Conservation (phyloP, 2,888 invertebrate species). For the Coremacera marginata region DNA sequence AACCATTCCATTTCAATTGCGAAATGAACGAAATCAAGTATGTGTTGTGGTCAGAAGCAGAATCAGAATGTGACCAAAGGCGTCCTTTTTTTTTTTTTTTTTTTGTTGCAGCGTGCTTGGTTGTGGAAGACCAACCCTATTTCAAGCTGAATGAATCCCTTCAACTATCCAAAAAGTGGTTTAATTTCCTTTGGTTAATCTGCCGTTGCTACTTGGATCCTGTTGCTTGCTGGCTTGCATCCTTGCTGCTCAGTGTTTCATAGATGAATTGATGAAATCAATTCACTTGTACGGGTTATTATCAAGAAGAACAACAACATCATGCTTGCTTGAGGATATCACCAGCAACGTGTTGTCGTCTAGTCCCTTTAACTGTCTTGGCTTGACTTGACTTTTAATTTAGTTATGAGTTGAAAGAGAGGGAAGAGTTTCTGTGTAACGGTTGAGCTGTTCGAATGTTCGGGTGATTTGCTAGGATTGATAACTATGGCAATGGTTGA, state of each 20-base stretch:
- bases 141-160: neutral
- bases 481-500: conserved; percentile 56
- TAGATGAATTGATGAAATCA: conserved; percentile 32
- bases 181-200: conserved; percentile 27
- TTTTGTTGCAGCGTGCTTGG: too few relatives aligned
- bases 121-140: too few relatives aligned
- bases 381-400: conserved; percentile 42
- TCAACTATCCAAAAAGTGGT: neutral
- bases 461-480: conserved; percentile 49
- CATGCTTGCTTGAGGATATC: neutral
- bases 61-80: conserved; percentile 15
- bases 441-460: neutral
- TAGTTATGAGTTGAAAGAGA: conserved; percentile 44
- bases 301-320: conserved; percentile 12
- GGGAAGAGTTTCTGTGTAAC: conserved; percentile 1
- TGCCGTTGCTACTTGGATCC: neutral
- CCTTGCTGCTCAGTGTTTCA: neutral
- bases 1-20: neutral
- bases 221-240: conserved; percentile 7
- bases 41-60: conserved; percentile 22
- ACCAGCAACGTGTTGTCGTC: neutral
- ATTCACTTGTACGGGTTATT: conserved; percentile 37
- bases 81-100: neutral
- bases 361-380: conserved; percentile 14
- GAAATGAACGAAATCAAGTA: conserved; percentile 27